Evolutionary conservation across 1,140 invertebrate genomes (phyloP).

Genomic region (Episyrphus balteatus): DNA sequence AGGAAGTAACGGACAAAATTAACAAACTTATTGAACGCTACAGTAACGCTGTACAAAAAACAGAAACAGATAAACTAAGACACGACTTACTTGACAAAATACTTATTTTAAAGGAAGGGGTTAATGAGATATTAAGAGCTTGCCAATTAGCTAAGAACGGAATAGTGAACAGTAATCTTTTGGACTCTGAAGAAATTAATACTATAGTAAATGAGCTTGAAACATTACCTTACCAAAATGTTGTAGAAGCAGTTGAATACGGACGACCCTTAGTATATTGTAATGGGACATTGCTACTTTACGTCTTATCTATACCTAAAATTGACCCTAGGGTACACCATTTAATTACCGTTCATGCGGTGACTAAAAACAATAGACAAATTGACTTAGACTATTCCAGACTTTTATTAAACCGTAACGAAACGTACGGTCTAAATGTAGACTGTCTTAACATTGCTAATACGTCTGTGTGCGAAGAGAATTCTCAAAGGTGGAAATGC

Average conservation of each 20-base stretch:
- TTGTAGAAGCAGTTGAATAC: not conserved
- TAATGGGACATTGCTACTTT: not conserved
- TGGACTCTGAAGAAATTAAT: not conserved
- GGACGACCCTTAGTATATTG: not conserved
- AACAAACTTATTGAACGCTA: too few species aligned
- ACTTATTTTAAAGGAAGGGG: too few species aligned
- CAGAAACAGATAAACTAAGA: too few species aligned
- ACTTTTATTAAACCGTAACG: not conserved
- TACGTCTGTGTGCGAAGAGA: not conserved
- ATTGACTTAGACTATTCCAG: not conserved
- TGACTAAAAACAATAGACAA: not conserved
- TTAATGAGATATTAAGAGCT: not conserved
- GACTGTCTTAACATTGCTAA: not conserved
- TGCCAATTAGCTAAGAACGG: not conserved
- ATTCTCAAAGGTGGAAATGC: not conserved
- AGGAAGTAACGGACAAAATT: too few species aligned
- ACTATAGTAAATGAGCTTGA: not conserved
- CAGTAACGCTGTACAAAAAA: too few species aligned
- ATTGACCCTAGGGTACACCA: not conserved
- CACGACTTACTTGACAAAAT: too few species aligned
- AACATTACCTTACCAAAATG: not conserved
- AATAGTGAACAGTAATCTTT: not conserved
- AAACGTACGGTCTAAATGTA: too few species aligned
- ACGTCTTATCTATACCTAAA: not conserved
- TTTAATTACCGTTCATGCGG: not conserved